Evolutionary conservation across 2,113 vertebrate genomes (phyloP).

Genomic region (Cygnus atratus): DNA sequence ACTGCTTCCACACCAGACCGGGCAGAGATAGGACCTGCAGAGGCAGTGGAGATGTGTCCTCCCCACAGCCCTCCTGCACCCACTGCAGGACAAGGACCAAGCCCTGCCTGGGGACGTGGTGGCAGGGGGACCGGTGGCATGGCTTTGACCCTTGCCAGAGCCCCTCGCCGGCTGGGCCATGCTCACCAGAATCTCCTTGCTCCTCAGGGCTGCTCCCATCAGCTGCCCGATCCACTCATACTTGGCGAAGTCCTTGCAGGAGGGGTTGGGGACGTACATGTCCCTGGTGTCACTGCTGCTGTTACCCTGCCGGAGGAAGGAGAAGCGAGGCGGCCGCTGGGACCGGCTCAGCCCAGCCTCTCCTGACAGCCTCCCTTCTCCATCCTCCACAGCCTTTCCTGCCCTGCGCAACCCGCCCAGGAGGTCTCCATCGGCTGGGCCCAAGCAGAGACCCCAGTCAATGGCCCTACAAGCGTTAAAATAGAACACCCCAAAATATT

Average conservation of each 20-base stretch:
- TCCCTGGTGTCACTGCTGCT: conserved; percentile 88
- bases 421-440: background rate
- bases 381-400: background rate
- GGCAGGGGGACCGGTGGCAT: background rate
- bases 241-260: conserved; percentile 92
- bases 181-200: conserved; percentile 94
- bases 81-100: background rate
- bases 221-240: conserved; percentile 96
- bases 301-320: conserved; percentile 76
- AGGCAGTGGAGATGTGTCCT: rapidly evolving
- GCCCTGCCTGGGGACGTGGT: background rate
- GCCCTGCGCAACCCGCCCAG: background rate
- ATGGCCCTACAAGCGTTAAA: background rate
- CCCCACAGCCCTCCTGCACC: background rate
- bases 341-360: rapidly evolving
- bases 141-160: background rate
- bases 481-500: background rate
- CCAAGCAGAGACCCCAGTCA: background rate
- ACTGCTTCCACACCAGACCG: conserved; percentile 93
- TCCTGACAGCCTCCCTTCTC: background rate
- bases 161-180: rapidly evolving
- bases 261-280: conserved; percentile 94
- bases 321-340: no score
- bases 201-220: conserved; percentile 93
- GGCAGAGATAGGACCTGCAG: conserved; percentile 89